phyloP scores from a whole-genome alignment of 2,888 invertebrate species.

The Drosophila pseudotalamancana region DNA sequence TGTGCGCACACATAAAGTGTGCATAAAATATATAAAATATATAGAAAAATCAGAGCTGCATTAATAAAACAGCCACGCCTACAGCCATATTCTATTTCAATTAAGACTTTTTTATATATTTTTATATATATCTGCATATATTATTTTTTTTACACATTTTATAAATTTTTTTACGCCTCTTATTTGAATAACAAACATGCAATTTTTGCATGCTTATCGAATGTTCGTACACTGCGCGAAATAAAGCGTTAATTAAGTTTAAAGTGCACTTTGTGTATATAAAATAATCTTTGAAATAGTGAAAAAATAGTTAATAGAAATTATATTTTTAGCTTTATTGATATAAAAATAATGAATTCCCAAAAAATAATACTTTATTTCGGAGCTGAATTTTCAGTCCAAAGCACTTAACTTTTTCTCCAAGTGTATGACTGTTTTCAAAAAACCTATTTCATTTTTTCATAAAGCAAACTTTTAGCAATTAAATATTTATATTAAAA shows the following conservation, averaged over 20 bases:
- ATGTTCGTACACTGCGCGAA: constrained; percentile 3
- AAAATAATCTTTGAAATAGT: too few species aligned
- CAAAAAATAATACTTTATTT: too few species aligned
- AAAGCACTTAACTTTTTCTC: not conserved
- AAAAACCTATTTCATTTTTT: not conserved
- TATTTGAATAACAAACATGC: constrained; percentile 16
- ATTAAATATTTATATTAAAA: constrained; percentile 22
- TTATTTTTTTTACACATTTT: constrained; percentile 37
- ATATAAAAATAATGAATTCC: too few species aligned
- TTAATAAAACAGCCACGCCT: constrained; percentile 30
- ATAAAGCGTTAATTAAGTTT: too few species aligned
- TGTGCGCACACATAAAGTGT: constrained; percentile 15
- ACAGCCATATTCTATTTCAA: constrained; percentile 46
- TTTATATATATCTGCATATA: constrained; percentile 10
- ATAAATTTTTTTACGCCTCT: constrained; percentile 3
- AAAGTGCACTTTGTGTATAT: too few species aligned
- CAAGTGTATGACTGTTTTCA: not conserved
- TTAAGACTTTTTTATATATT: constrained; percentile 25
- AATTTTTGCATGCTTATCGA: constrained; percentile 18
- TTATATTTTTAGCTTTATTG: too few species aligned
- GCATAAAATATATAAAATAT: constrained; percentile 36
- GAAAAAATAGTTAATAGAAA: too few species aligned
- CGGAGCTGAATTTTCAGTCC: too few species aligned
- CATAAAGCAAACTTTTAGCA: constrained; percentile 1
- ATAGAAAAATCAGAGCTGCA: constrained; percentile 51